A percentile compares a stretch with the other conserved stretches of the same genome.
Evolutionary conservation across 1,140 invertebrate species (phyloP).

Genomic region (Drosophila bocqueti): DNA sequence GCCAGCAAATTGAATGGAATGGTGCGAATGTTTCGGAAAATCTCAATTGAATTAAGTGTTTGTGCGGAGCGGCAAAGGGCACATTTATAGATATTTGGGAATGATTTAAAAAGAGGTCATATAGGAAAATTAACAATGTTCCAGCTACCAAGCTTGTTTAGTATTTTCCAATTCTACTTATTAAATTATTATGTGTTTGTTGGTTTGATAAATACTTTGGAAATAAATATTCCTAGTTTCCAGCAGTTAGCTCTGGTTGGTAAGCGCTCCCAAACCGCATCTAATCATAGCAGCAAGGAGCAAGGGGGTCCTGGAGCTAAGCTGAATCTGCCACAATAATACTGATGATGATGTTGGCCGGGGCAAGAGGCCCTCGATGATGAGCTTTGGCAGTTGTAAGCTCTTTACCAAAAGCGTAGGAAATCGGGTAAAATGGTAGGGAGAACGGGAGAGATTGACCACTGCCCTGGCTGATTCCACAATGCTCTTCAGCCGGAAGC

Average conservation of each 20-base stretch:
- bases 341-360: constrained; percentile 9
- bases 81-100: background rate
- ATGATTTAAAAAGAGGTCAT: background rate
- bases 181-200: no score
- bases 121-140: background rate
- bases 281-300: constrained; percentile 16
- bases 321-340: constrained; percentile 8
- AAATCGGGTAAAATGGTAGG: background rate
- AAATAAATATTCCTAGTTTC: background rate
- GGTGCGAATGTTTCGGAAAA: constrained; percentile 42
- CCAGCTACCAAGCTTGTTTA: background rate
- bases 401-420: constrained; percentile 46
- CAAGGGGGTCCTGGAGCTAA: constrained; percentile 1
- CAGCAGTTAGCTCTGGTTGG: background rate
- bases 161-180: background rate
- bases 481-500: constrained; percentile 54
- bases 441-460: background rate
- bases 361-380: constrained; percentile 27
- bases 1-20: constrained; percentile 57
- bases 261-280: constrained; percentile 1
- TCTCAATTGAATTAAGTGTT: constrained; percentile 50
- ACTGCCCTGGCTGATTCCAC: constrained; percentile 29
- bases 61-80: background rate
- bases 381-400: constrained; percentile 68
- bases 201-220: background rate